Evolutionary conservation across 2,797 vertebrate genomes (phyloP).

Genomic region (Macropus fuliginosus): DNA sequence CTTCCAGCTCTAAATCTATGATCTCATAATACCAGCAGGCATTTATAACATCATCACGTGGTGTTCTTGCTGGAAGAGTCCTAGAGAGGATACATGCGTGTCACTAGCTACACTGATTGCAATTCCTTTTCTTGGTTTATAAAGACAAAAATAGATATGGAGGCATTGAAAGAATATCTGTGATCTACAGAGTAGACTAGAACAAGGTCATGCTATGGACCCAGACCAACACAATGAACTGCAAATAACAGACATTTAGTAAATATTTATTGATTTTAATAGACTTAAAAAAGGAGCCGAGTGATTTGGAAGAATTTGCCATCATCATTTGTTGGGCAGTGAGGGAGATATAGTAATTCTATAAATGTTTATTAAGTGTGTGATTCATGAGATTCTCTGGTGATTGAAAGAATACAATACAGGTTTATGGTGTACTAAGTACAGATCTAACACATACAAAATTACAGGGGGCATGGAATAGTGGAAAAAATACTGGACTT

Average conservation of each 20-base stretch:
- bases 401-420: not conserved
- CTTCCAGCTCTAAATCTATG: not conserved
- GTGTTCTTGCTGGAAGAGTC: not conserved
- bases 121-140: not conserved
- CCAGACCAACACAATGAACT: not conserved
- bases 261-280: not conserved
- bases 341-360: not conserved
- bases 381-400: not conserved
- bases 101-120: not conserved
- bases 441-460: not conserved
- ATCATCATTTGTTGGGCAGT: not conserved
- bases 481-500: not conserved
- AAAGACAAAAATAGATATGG: not conserved
- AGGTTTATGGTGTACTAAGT: not conserved
- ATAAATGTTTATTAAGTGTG: not conserved
- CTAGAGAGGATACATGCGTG: not conserved
- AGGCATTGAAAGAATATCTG: not conserved
- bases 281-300: not conserved
- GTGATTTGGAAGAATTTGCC: not conserved
- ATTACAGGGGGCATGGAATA: not conserved
- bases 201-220: not conserved
- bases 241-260: not conserved
- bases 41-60: not conserved
- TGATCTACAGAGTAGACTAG: not conserved
- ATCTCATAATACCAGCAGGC: not conserved